phyloP scores from a whole-genome alignment of 2,888 invertebrate species.

The Congeria kusceri region DNA sequence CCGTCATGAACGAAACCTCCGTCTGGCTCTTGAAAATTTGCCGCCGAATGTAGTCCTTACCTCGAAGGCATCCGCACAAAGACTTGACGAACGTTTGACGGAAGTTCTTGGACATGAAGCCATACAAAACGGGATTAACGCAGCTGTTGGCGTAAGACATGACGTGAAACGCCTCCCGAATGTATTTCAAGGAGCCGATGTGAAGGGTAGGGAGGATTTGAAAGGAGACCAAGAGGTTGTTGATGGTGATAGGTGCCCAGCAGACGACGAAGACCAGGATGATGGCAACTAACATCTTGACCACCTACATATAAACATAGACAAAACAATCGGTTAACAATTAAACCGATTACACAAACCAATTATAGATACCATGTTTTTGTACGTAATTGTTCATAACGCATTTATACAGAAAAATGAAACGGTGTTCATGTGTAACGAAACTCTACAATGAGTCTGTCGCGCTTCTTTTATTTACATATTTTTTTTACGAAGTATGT shows the following conservation, averaged over 20 bases:
- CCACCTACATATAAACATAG: slow-evolving; percentile 88
- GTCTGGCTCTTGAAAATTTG: slow-evolving; percentile 53
- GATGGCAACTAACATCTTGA: slow-evolving; percentile 90
- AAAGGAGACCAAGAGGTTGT: slow-evolving; percentile 89
- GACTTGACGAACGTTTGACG: slow-evolving; percentile 85
- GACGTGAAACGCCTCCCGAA: slow-evolving; percentile 88
- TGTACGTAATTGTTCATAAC: too few relatives aligned
- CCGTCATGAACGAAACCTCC: slow-evolving; percentile 27
- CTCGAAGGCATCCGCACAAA: slow-evolving; percentile 62
- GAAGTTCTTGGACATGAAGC: slow-evolving; percentile 91
- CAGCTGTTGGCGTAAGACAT: slow-evolving; percentile 91
- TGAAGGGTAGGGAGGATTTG: slow-evolving; percentile 86
- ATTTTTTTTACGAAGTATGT: too few relatives aligned
- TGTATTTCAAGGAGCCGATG: slow-evolving; percentile 87
- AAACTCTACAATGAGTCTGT: too few relatives aligned
- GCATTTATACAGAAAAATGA: too few relatives aligned
- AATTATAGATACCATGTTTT: too few relatives aligned
- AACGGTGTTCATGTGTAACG: too few relatives aligned
- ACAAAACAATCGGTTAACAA: background rate
- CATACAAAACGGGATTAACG: slow-evolving; percentile 91
- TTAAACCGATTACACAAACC: background rate
- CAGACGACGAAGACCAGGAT: slow-evolving; percentile 90
- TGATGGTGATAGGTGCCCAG: slow-evolving; percentile 89
- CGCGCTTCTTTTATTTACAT: too few relatives aligned
- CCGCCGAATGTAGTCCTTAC: slow-evolving; percentile 52